Evolutionary conservation across 2,888 invertebrate genomes (phyloP).

Genomic region (Nymphalis c-album): DNA sequence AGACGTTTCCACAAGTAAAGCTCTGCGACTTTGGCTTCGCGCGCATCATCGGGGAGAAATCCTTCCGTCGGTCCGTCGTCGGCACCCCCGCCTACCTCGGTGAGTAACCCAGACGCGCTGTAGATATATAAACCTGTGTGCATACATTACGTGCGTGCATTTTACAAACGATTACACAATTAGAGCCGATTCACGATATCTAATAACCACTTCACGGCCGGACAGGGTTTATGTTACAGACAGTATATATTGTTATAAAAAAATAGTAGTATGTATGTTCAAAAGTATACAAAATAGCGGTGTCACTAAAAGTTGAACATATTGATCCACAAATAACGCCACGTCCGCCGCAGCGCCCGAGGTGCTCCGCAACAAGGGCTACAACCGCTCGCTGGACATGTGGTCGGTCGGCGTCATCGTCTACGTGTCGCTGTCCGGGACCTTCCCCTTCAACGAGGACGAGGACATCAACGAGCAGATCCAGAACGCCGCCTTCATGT

Average conservation of each 20-base stretch:
- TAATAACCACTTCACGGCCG: no score
- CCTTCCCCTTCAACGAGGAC: constrained; percentile 99
- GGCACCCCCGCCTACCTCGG: constrained; percentile 99
- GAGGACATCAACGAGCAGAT: constrained; percentile 99
- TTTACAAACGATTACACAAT: no score
- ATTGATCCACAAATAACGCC: background rate
- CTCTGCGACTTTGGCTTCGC: constrained; percentile 99
- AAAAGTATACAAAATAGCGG: no score
- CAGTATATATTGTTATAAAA: no score
- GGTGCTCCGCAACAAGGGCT: constrained; percentile 98
- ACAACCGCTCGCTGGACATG: constrained; percentile 99
- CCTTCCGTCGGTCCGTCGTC: constrained; percentile 97
- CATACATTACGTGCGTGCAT: no score
- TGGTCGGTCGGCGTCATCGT: constrained; percentile 99
- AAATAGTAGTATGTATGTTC: no score
- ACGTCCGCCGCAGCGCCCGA: constrained; percentile 89
- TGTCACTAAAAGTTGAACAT: no score
- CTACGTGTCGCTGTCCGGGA: constrained; percentile 98
- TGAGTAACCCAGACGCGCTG: constrained; percentile 59
- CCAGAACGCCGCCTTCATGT: constrained; percentile 99
- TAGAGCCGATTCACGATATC: no score
- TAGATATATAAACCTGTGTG: no score
- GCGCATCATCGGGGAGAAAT: constrained; percentile 98
- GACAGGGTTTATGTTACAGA: no score
- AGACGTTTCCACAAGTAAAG: constrained; percentile 98